These are phyloP conservation scores for Eremobia ochroleuca DNA, from an alignment of 2,888 invertebrate genomes.

Conservation along the genomic window DNA sequence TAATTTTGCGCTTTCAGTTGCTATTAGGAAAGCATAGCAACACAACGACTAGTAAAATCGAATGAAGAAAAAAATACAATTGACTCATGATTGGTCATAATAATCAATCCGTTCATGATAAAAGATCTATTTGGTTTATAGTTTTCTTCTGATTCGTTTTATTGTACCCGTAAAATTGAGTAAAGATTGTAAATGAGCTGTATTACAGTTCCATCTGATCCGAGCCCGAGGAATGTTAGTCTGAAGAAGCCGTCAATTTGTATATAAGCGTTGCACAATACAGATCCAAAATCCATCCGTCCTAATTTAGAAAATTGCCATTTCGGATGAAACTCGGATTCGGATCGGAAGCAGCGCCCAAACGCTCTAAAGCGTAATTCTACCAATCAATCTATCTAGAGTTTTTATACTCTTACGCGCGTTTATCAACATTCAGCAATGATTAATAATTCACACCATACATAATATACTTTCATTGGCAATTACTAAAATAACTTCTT, in stretches of 20 bases:
- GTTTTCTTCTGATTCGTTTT: background rate
- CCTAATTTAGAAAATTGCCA: background rate
- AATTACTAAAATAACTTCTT: background rate
- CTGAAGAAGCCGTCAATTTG: background rate
- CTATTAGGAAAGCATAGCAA: background rate
- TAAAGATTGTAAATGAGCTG: background rate
- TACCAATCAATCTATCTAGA: background rate
- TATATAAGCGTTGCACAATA: background rate
- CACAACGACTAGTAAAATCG: background rate
- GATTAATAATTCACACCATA: background rate
- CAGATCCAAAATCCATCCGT: background rate
- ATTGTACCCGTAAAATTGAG: background rate
- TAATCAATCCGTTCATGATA: conserved; percentile 6
- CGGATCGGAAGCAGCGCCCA: background rate
- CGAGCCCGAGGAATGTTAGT: background rate
- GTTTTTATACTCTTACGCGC: background rate
- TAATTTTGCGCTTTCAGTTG: background rate
- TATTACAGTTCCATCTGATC: background rate
- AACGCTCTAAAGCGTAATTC: background rate
- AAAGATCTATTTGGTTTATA: background rate
- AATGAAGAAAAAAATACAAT: background rate
- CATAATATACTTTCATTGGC: background rate
- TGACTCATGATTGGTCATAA: background rate
- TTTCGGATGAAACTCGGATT: background rate
- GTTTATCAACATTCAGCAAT: background rate